Conservation (phyloP, 2,113 vertebrate species). For the Semicossyphus pulcher region DNA sequence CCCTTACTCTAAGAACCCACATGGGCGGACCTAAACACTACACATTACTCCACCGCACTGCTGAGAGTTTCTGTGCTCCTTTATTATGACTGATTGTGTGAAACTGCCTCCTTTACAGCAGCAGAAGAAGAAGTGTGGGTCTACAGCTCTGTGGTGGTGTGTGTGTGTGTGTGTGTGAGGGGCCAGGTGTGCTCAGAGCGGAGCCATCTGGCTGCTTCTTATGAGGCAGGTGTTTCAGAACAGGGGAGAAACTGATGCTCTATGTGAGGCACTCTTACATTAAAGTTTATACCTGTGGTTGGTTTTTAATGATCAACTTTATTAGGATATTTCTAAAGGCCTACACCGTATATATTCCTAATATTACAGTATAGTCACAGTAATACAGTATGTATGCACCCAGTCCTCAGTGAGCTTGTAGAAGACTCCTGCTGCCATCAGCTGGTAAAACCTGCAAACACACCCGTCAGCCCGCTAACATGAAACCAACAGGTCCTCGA, state of each 20-base stretch:
- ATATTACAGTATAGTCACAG: neutral
- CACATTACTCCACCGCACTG: neutral
- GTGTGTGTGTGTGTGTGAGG: neutral
- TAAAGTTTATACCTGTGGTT: no score
- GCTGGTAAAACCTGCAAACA: constrained; percentile 52
- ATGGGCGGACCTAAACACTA: no score
- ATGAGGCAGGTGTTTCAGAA: constrained; percentile 77
- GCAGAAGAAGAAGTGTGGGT: constrained; percentile 2
- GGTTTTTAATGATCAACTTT: no score
- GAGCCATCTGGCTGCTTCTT: constrained; percentile 80
- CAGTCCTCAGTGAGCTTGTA: neutral
- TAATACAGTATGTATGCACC: neutral
- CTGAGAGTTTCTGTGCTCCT: constrained; percentile 6
- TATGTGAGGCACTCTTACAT: constrained; percentile 34
- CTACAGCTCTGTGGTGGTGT: neutral
- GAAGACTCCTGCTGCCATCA: constrained; percentile 70
- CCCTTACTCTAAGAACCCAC: no score
- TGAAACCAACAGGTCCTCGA: constrained; percentile 13
- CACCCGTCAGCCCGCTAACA: constrained; percentile 2
- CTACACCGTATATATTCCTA: no score
- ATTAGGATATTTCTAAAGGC: no score
- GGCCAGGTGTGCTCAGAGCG: constrained; percentile 79
- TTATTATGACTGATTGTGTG: constrained; percentile 7
- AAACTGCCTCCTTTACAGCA: constrained; percentile 3
- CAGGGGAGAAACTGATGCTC: constrained; percentile 59